A percentile compares a stretch with the other conserved stretches of the same genome.
phyloP scores from a whole-genome alignment of 2,113 vertebrate species.

The Catharus minimus region DNA sequence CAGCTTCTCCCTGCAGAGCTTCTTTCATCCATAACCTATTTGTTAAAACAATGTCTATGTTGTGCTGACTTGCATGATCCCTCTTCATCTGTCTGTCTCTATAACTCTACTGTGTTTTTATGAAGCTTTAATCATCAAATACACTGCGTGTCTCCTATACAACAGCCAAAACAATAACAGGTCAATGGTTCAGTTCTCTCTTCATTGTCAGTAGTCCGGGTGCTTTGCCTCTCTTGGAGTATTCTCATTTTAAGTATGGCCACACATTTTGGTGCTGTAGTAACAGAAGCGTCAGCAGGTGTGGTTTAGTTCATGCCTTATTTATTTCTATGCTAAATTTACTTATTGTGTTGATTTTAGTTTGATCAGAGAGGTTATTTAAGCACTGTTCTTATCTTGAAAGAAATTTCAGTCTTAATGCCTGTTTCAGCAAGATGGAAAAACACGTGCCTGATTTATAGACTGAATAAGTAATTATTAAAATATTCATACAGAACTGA shows the following conservation, averaged over 20 bases:
- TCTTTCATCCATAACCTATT: not conserved
- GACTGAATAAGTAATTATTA: not conserved
- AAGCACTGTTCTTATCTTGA: not conserved
- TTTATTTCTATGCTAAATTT: not conserved
- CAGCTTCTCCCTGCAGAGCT: not conserved
- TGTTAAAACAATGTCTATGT: not conserved
- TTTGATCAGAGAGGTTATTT: not conserved
- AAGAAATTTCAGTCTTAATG: not conserved
- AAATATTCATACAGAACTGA: not conserved
- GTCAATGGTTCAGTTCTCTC: not conserved
- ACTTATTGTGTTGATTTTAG: not conserved
- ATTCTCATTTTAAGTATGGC: not conserved
- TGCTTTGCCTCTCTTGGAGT: not conserved
- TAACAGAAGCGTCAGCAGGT: not conserved
- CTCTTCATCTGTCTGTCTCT: not conserved
- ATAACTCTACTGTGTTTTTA: not conserved
- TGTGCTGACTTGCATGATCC: not conserved
- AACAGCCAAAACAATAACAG: not conserved
- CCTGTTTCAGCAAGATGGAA: not conserved
- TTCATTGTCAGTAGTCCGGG: not conserved
- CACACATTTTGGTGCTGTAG: not conserved
- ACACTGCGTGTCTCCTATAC: not conserved
- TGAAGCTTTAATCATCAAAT: not conserved
- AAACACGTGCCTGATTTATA: not conserved
- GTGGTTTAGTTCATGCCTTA: not conserved